These are phyloP conservation scores for Mus spretus DNA, from an alignment of 2,797 vertebrate genomes.

Conservation along the genomic window DNA sequence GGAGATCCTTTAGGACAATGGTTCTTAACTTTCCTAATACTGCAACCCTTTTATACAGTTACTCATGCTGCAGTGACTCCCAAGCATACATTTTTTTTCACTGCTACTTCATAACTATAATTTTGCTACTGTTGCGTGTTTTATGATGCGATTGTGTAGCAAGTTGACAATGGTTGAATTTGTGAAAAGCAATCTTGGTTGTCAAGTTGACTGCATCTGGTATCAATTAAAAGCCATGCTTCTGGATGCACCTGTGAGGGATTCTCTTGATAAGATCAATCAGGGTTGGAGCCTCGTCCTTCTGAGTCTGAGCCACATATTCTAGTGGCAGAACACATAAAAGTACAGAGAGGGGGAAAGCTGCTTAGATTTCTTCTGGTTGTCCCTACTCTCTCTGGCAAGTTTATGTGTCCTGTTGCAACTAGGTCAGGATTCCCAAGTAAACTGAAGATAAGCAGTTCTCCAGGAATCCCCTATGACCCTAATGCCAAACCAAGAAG, in stretches of 20 bases:
- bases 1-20: background rate
- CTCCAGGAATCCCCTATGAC: background rate
- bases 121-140: background rate
- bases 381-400: background rate
- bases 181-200: background rate
- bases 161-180: background rate
- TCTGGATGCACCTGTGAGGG: background rate
- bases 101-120: background rate
- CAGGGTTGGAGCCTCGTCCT: background rate
- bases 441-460: background rate
- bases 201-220: background rate
- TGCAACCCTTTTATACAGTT: background rate
- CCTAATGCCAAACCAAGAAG: background rate
- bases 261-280: background rate
- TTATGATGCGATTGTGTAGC: background rate
- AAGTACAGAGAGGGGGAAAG: background rate
- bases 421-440: background rate
- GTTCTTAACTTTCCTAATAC: background rate
- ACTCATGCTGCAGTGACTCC: background rate
- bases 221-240: background rate
- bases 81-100: background rate
- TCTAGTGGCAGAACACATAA: background rate
- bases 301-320: too few relatives aligned
- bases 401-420: background rate
- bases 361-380: background rate